Evolutionary conservation across 2,113 vertebrate genomes (phyloP).

Genomic region (Nothocercus julius): DNA sequence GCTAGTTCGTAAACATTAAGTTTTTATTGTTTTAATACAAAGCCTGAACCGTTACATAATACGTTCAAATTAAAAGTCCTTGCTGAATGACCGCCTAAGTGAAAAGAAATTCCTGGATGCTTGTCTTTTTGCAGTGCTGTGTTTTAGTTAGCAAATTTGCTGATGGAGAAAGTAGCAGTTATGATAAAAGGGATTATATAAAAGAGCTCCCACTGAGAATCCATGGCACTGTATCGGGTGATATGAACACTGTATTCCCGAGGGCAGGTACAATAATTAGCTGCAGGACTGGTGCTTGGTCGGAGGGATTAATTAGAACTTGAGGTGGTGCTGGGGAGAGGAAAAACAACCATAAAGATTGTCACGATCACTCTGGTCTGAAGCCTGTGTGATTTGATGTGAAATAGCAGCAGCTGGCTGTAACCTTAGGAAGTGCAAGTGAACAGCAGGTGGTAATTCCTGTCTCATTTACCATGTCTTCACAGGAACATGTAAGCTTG

Average conservation of each 20-base stretch:
- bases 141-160: constrained; percentile 26
- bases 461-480: constrained; percentile 74
- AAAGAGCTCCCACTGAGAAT: constrained; percentile 20
- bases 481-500: constrained; percentile 59
- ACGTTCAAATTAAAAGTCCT: background rate
- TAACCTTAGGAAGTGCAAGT: constrained; percentile 69
- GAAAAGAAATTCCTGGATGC: background rate
- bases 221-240: background rate
- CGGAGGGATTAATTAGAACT: constrained; percentile 63
- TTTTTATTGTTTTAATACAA: background rate
- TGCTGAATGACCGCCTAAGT: background rate
- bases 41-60: background rate
- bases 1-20: background rate
- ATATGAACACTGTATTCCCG: constrained; percentile 46
- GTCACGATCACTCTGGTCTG: constrained; percentile 52
- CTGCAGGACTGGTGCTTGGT: constrained; percentile 27
- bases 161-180: constrained; percentile 58
- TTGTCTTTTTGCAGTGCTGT: background rate
- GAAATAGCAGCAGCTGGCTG: constrained; percentile 70
- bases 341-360: constrained; percentile 43
- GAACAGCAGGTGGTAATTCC: constrained; percentile 73
- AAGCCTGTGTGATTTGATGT: constrained; percentile 46
- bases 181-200: constrained; percentile 43
- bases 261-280: constrained; percentile 59
- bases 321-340: constrained; percentile 25